Percentiles rank a stretch among this genome's conserved stretches.
phyloP scores from a whole-genome alignment of 37 sponge, comb jelly and placozoan species.

The Aplysina aerophoba region DNA sequence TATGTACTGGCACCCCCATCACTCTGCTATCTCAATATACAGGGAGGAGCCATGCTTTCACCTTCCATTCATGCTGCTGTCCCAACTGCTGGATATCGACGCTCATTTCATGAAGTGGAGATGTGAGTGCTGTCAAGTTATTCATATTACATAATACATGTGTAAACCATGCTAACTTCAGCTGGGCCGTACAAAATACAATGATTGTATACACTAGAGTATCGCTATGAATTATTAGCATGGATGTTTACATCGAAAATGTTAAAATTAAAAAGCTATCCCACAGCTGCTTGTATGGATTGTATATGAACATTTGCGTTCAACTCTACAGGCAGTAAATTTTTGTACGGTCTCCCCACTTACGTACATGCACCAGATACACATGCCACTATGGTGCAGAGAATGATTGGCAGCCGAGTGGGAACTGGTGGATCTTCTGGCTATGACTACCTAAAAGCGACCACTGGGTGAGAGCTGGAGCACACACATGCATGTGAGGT shows the following conservation, averaged over 20 bases:
- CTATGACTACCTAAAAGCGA: conserved; percentile 59
- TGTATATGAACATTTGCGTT: background rate
- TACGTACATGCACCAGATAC: conserved; percentile 36
- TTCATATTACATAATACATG: too few species aligned
- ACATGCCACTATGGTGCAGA: conserved; percentile 57
- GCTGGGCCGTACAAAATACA: too few species aligned
- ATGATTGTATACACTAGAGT: too few species aligned
- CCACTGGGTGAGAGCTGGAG: conserved; percentile 33
- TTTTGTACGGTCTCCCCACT: conserved; percentile 28
- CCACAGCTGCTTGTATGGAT: too few species aligned
- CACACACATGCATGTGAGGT: too few species aligned
- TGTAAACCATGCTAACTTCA: too few species aligned
- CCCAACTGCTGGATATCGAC: conserved; percentile 52
- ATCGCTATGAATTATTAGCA: too few species aligned
- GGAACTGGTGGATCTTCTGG: conserved; percentile 75
- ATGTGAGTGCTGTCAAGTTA: conserved; percentile 20
- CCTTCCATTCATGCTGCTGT: conserved; percentile 48
- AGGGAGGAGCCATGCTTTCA: conserved; percentile 68
- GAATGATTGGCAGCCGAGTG: conserved; percentile 56
- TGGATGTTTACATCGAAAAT: too few species aligned
- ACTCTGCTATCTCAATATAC: background rate
- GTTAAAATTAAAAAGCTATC: too few species aligned
- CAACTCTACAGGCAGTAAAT: conserved; percentile 3
- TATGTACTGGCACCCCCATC: too few species aligned
- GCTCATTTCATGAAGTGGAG: conserved; percentile 58